A percentile compares a stretch with the other conserved stretches of the same genome.
Conservation (phyloP, 2,888 invertebrate species). For the Pogonocherus hispidulus region DNA sequence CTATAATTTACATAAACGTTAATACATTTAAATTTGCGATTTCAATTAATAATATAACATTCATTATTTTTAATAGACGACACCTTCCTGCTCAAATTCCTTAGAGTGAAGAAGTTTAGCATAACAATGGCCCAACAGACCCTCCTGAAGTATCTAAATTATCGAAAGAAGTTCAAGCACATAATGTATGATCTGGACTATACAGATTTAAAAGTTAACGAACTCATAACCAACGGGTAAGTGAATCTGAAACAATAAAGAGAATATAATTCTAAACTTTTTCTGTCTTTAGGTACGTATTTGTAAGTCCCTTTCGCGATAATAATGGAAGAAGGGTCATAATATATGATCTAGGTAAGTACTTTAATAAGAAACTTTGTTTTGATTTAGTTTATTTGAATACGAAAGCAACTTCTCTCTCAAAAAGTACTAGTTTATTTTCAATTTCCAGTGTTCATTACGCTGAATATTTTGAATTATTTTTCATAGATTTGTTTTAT, state of each 20-base stretch:
- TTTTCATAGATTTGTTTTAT: no score
- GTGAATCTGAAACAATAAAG: slow-evolving; percentile 34
- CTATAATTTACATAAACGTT: no score
- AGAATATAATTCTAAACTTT: neutral
- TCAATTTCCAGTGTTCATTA: no score
- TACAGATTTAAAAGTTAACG: slow-evolving; percentile 73
- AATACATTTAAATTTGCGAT: no score
- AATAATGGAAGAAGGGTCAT: slow-evolving; percentile 81
- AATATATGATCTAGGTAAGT: slow-evolving; percentile 66
- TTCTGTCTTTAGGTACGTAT: slow-evolving; percentile 74
- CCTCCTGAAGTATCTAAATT: slow-evolving; percentile 82
- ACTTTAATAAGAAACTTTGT: neutral
- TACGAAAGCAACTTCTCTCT: no score
- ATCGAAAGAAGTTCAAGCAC: slow-evolving; percentile 78
- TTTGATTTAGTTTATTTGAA: neutral
- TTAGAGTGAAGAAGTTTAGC: slow-evolving; percentile 84
- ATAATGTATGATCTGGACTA: slow-evolving; percentile 77
- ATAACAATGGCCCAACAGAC: slow-evolving; percentile 84
- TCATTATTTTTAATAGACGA: slow-evolving; percentile 73
- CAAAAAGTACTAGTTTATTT: no score
- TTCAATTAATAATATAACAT: no score
- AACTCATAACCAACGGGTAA: slow-evolving; percentile 79
- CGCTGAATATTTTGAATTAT: no score
- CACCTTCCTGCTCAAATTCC: slow-evolving; percentile 80
- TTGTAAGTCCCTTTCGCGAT: slow-evolving; percentile 82